A percentile compares a stretch with the other conserved stretches of the same genome.
phyloP scores from a whole-genome alignment of 2,888 invertebrate genomes.

The Bembecia ichneumoniformis region DNA sequence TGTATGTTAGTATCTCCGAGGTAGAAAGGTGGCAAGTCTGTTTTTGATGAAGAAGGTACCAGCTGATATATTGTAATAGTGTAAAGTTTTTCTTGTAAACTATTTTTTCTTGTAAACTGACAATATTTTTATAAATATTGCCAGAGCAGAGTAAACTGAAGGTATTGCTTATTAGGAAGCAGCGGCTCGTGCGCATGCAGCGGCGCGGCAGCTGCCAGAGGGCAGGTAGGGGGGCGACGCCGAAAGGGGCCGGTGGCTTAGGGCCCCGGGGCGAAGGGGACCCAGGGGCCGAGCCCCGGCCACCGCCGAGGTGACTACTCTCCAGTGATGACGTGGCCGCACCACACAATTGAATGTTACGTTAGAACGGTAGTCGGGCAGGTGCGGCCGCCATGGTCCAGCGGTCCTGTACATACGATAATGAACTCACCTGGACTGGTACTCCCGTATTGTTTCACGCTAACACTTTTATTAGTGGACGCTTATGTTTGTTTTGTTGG shows the following conservation, averaged over 20 bases:
- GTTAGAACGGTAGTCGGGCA: not conserved
- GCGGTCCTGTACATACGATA: slow-evolving; percentile 18
- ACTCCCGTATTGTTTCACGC: slow-evolving; percentile 44
- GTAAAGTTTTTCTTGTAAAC: too few species aligned
- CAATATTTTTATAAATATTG: too few species aligned
- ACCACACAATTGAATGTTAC: slow-evolving; percentile 7
- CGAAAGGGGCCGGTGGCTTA: slow-evolving; percentile 18
- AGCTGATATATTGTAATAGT: too few species aligned
- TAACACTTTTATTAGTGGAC: slow-evolving; percentile 55
- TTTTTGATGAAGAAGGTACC: too few species aligned
- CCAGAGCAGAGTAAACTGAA: not conserved
- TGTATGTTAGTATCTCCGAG: too few species aligned
- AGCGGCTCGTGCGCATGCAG: slow-evolving; percentile 36
- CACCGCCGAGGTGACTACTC: slow-evolving; percentile 6
- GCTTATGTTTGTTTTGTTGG: slow-evolving; percentile 67
- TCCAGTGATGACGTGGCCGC: slow-evolving; percentile 5
- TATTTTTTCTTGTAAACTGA: not conserved
- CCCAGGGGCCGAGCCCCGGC: slow-evolving; percentile 17
- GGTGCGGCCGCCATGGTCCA: slow-evolving; percentile 14
- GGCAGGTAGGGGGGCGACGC: slow-evolving; percentile 44
- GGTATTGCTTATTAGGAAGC: slow-evolving; percentile 26
- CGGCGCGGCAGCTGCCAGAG: slow-evolving; percentile 52
- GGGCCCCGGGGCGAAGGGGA: slow-evolving; percentile 8
- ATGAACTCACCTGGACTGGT: slow-evolving; percentile 24
- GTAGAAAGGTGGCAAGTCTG: too few species aligned